Conservation (phyloP, 2,797 vertebrate species). For the Chaunax sp. region DNA sequence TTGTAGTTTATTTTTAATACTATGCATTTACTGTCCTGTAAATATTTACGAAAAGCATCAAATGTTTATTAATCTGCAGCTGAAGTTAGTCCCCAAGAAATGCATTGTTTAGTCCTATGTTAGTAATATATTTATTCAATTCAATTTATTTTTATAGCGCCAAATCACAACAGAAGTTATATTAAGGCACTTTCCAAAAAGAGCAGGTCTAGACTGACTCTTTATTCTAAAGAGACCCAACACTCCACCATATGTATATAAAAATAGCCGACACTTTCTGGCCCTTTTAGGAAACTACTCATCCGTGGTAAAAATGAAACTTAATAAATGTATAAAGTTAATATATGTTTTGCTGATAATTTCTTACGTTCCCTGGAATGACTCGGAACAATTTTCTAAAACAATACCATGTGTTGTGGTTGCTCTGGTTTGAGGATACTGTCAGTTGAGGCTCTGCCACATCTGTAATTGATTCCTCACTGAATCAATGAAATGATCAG, state of each 20-base stretch:
- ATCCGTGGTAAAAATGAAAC: not conserved
- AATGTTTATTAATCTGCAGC: not conserved
- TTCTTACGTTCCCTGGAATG: constrained; percentile 36
- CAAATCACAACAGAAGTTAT: too few relatives aligned
- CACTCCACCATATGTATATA: too few relatives aligned
- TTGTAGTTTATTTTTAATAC: too few relatives aligned
- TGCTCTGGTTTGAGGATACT: constrained; percentile 20
- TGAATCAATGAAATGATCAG: constrained; percentile 61
- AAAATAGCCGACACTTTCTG: not conserved
- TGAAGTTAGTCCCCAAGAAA: not conserved
- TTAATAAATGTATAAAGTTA: not conserved
- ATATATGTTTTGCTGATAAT: constrained; percentile 4
- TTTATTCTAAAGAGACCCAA: too few relatives aligned
- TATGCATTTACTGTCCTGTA: not conserved
- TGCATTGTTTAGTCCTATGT: not conserved
- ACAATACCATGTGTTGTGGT: constrained; percentile 46
- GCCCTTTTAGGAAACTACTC: not conserved
- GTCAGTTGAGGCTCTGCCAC: constrained; percentile 27
- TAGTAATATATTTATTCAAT: not conserved
- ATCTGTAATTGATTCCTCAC: constrained; percentile 56
- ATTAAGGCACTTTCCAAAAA: too few relatives aligned
- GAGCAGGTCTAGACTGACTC: too few relatives aligned
- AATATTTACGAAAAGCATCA: not conserved
- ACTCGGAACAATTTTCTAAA: constrained; percentile 36
- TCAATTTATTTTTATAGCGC: too few relatives aligned